Conservation (phyloP, 2,888 invertebrate species). For the Allophyes oxyacanthae region DNA sequence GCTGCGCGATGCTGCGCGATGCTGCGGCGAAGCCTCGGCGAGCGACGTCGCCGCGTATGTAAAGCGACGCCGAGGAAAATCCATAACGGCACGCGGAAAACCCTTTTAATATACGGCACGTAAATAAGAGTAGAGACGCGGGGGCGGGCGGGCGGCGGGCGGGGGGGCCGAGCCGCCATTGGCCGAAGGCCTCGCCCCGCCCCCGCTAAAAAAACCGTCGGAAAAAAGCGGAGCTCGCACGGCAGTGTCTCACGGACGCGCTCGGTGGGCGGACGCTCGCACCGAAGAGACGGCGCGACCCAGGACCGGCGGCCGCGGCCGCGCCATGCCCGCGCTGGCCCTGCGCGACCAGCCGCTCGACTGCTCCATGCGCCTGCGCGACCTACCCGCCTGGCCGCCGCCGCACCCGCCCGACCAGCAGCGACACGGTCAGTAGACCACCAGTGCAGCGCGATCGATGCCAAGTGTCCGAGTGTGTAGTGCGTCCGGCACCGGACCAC, state of each 20-base stretch:
- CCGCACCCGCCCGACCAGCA: conserved; percentile 71
- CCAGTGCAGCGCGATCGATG: conserved; percentile 17
- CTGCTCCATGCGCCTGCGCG: conserved; percentile 91
- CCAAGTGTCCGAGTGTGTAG: conserved; percentile 44
- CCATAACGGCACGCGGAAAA: conserved; percentile 89
- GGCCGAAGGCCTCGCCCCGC: conserved; percentile 79
- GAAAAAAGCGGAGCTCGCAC: conserved; percentile 80
- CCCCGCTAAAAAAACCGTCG: conserved; percentile 80
- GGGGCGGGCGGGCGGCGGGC: conserved; percentile 63
- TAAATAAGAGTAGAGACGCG: conserved; percentile 80
- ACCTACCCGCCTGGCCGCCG: conserved; percentile 81
- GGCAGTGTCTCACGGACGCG: conserved; percentile 85
- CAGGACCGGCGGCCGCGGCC: conserved; percentile 88
- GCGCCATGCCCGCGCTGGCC: conserved; percentile 91
- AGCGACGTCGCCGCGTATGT: conserved; percentile 70
- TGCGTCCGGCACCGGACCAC: conserved; percentile 18
- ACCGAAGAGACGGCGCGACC: conserved; percentile 81
- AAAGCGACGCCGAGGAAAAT: conserved; percentile 83
- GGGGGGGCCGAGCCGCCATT: conserved; percentile 70
- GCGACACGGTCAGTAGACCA: conserved; percentile 79
- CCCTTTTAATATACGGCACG: conserved; percentile 89
- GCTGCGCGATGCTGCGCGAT: conserved; percentile 26
- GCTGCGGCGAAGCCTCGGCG: conserved; percentile 21
- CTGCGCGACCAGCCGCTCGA: conserved; percentile 92
- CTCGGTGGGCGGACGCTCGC: conserved; percentile 81